phyloP scores from a whole-genome alignment of 2,113 vertebrate species.

The Nyctereutes procyonoides region DNA sequence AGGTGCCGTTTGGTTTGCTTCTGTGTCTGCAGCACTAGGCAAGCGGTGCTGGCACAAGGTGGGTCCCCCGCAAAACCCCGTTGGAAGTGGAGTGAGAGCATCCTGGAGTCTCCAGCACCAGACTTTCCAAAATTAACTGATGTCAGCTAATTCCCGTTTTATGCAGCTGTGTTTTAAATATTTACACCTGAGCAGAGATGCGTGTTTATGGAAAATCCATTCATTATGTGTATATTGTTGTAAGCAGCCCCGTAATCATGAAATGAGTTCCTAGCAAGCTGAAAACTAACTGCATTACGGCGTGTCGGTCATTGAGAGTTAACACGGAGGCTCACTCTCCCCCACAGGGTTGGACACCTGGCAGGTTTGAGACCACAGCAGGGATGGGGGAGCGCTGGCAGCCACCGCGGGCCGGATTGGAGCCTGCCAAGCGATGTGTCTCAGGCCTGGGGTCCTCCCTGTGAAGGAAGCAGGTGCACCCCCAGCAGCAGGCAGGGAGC shows the following conservation, averaged over 20 bases:
- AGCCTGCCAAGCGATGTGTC: fast-evolving
- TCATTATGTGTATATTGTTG: not conserved
- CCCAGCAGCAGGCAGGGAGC: fast-evolving
- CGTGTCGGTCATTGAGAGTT: not conserved
- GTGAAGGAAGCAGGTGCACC: not conserved
- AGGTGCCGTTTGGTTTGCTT: too few species aligned
- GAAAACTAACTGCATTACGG: not conserved
- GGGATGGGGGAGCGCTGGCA: not conserved
- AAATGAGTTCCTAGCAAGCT: not conserved
- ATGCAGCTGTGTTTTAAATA: not conserved
- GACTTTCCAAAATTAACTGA: not conserved
- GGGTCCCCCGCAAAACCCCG: not conserved
- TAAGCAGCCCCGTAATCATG: not conserved
- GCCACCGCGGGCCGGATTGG: fast-evolving
- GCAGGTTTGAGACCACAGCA: not conserved
- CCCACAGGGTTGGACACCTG: not conserved
- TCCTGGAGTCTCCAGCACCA: not conserved
- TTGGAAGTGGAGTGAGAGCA: fast-evolving
- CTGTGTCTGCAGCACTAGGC: too few species aligned
- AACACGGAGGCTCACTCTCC: not conserved
- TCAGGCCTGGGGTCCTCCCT: not conserved
- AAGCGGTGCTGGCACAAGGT: fast-evolving
- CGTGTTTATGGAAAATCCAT: not conserved
- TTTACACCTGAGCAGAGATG: not conserved
- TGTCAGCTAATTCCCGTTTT: not conserved